Base-by-base conservation (phyloP, 2,113 vertebrate genomes). In the Pollachius pollachius region DNA sequence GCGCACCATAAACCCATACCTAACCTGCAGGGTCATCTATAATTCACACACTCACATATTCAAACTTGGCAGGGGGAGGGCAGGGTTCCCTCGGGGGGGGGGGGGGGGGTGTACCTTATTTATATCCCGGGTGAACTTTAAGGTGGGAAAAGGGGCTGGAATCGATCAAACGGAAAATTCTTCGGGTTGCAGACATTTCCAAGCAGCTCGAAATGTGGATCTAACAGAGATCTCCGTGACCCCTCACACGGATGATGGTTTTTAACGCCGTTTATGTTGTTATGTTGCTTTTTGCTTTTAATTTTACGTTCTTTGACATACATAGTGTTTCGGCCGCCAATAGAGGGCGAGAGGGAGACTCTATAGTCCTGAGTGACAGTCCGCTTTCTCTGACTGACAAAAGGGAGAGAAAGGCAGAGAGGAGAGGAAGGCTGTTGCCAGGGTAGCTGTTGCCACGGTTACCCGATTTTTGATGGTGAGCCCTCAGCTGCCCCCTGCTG, bases 401-500 rank as follows among this genome's bases (percentile, higher is more conserved):
- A 89, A 84, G 79, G 60, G 71, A 81, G 80, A 83, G 77, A 72
- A 80, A 71, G 75, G 67, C 72, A 79, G 70, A 80, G 72, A 84
- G 83, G 30, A 88, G 78, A 89, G 88, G 70, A 88, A 78, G 81
- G 82, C 82, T 91, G 90, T 90, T 90, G 84, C 90, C 85, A 89
- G 75, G 83, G 89, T 85, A 90, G 84, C 88, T 85, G 89, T 91
- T 91, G 85, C 88, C 87, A 90, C 64, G 84, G 88, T 89, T 89
- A 90, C 90, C 79, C 78, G 66, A 72, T 84, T 80, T 48, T 80
- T 72, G 78, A 77, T 71, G 41, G 73, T 84, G 79, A 69, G 41
- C 34, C 76, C 76, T 72, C 54, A 75, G 74, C 80, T 84, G 87
- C 88, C 85, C 84, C 81, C 87, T 89, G 78, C 83, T 90, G 88